Conservation (phyloP, 2,797 vertebrate genomes). For the Nannoperca obscura region DNA sequence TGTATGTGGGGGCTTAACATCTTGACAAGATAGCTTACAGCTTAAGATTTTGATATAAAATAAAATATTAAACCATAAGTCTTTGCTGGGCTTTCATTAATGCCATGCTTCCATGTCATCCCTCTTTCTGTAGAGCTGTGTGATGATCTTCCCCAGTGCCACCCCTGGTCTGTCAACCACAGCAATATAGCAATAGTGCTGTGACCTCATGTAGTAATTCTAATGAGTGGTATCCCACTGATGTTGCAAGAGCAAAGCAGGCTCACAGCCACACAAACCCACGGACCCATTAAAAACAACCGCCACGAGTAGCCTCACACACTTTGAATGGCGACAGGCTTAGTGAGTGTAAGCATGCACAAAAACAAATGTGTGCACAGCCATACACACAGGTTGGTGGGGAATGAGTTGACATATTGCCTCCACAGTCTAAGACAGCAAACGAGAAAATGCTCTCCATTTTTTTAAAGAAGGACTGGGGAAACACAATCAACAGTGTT, state of each 20-base stretch:
- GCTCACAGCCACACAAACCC: constrained; percentile 44
- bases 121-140: constrained; percentile 3
- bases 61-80: background rate
- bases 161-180: constrained; percentile 43
- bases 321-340: constrained; percentile 46
- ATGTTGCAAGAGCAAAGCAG: constrained; percentile 36
- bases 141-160: constrained; percentile 23
- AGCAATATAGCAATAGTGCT: constrained; percentile 58
- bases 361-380: constrained; percentile 24
- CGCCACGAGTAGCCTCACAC: constrained; percentile 40
- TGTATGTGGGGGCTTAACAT: background rate
- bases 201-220: constrained; percentile 52
- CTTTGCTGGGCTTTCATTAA: constrained; percentile 33
- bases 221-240: constrained; percentile 25
- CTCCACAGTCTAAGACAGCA: constrained; percentile 56
- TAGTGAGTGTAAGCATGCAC: constrained; percentile 25
- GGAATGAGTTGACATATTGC: constrained; percentile 66
- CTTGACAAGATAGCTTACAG: background rate
- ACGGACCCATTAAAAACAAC: constrained; percentile 61
- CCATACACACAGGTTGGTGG: constrained; percentile 40
- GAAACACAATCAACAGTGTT: constrained; percentile 55
- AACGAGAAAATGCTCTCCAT: constrained; percentile 47
- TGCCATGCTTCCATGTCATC: constrained; percentile 7
- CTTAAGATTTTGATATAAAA: constrained; percentile 6
- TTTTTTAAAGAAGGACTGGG: constrained; percentile 39